Evolutionary conservation across 2,113 vertebrate genomes (phyloP), one percentile per base, ranked within the genome.

Genomic region (zebrafish (Danio rerio)): DNA sequence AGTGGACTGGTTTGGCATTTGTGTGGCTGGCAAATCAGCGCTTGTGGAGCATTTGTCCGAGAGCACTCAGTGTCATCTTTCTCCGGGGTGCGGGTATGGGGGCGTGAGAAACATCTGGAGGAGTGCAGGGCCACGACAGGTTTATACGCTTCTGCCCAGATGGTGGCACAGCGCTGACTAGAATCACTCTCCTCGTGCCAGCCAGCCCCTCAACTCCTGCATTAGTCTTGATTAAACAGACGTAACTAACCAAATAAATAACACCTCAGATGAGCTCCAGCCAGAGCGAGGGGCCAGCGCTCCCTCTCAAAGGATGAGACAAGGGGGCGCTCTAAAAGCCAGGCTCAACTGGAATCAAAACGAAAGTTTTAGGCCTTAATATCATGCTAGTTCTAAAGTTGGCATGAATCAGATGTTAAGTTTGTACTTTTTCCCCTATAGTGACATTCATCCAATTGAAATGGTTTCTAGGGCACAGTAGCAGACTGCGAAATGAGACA

Each of bases 141-240:
- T 93, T 94, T 93, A 93, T 93, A 91, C 90, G 89, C 92, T 84
- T 90, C 87, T 87, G 91, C 91, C 92, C 94, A 94, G 93, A 94
- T 94, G 94, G 94, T 92, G 90, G 92, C 93, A 93, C 94, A 94
- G 94, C 90, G 87, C 90, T 86, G 79, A 89, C 86, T 90, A 90
- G 90, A 92, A 93, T 91, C 85, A 83, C 90, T 92, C 91, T 92
- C 88, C 90, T 92, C 87, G 87, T 91, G 90, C 92, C 89, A 88
- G 81, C 92, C 90, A 83, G 87, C 69, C 83, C 82, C 86, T 83
- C 82, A 85, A 80, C 85, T 79, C 82, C 71, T 72, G 87, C 87
- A 90, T 93, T 90, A 92, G 88, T 93, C 88, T 92, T 90, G 85
- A 92, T 91, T 90, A 91, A 89, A 90, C 79, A 89, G 86, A 90